A percentile compares a stretch with the other conserved stretches of the same genome.
phyloP scores from a whole-genome alignment of 2,888 invertebrate genomes.

The Eilema griseolum region DNA sequence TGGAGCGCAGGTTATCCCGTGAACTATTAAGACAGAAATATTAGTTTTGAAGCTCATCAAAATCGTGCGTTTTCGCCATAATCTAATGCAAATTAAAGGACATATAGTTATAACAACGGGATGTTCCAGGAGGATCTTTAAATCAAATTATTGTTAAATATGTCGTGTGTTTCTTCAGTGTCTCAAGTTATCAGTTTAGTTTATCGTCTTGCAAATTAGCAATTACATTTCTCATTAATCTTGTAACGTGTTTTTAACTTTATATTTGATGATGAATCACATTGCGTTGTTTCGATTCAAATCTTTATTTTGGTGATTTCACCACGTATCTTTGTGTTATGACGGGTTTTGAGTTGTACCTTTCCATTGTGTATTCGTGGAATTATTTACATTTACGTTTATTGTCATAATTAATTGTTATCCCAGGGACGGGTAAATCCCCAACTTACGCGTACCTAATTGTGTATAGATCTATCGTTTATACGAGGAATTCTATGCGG shows the following conservation, averaged over 20 bases:
- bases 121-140: too few species aligned
- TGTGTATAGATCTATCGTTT: neutral
- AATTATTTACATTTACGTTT: neutral
- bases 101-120: too few species aligned
- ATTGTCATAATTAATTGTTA: neutral
- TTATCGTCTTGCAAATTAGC: neutral
- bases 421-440: neutral
- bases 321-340: neutral
- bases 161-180: neutral
- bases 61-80: too few species aligned
- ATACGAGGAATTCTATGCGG: neutral
- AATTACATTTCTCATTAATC: constrained; percentile 1
- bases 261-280: neutral
- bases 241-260: neutral
- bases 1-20: too few species aligned
- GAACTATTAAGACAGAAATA: too few species aligned
- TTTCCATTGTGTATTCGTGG: constrained; percentile 3
- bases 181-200: neutral
- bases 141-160: neutral
- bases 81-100: too few species aligned
- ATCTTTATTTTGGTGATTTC: neutral
- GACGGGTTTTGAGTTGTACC: neutral
- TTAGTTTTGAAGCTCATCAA: too few species aligned
- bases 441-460: neutral
- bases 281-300: neutral